phyloP scores from a whole-genome alignment of 2,113 vertebrate genomes.

The Toxotes jaculatrix region DNA sequence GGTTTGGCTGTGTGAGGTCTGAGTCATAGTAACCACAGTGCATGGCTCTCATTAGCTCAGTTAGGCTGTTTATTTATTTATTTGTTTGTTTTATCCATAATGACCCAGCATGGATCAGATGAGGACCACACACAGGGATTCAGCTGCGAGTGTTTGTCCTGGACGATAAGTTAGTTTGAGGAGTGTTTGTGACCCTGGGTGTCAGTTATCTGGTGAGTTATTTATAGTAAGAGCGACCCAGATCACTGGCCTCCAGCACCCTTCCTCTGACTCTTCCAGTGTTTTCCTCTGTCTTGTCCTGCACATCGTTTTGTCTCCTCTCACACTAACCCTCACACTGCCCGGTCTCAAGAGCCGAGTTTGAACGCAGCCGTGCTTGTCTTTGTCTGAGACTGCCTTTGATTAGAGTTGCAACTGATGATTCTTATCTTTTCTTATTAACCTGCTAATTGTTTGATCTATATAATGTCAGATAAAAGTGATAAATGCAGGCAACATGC shows the following conservation, averaged over 20 bases:
- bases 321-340: background rate
- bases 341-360: constrained; percentile 19
- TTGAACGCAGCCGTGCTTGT: too few relatives aligned
- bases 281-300: constrained; percentile 39
- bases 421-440: background rate
- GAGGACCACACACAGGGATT: constrained; percentile 37
- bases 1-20: constrained; percentile 18
- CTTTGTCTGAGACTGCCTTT: background rate
- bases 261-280: constrained; percentile 45
- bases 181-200: constrained; percentile 71
- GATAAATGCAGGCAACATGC: background rate
- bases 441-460: background rate
- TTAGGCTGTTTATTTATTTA: background rate
- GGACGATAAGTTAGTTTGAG: constrained; percentile 52
- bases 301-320: constrained; percentile 36
- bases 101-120: constrained; percentile 14
- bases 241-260: constrained; percentile 70
- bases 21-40: background rate
- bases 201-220: constrained; percentile 78
- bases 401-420: too few relatives aligned
- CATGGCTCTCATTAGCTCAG: background rate
- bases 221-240: constrained; percentile 82
- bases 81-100: background rate
- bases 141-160: constrained; percentile 33
- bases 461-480: background rate